Evolutionary conservation across 1,140 invertebrate genomes (phyloP), one percentile per base, ranked within the genome.

Genomic region (Chrysopa pallens): DNA sequence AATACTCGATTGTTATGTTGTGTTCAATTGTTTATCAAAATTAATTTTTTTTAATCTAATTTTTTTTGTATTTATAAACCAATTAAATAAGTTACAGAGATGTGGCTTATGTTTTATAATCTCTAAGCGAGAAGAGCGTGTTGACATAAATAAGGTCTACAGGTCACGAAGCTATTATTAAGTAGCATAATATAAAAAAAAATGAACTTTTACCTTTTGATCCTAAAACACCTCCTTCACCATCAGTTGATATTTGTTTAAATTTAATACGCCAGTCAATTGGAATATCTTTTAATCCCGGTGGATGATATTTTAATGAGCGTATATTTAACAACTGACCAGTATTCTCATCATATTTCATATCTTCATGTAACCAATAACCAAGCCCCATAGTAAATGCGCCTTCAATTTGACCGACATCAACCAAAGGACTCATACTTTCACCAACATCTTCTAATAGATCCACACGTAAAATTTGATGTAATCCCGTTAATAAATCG

Each of bases 131-230:
- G n/a, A n/a, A n/a, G n/a, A n/a, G n/a, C n/a, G n/a, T n/a, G n/a
- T n/a, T n/a, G n/a, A n/a, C n/a, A n/a, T n/a, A n/a, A n/a, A n/a
- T n/a, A n/a, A n/a, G n/a, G n/a, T n/a, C n/a, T n/a, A n/a, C n/a
- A n/a, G n/a, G n/a, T n/a, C n/a, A n/a, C n/a, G n/a, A n/a, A n/a
- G n/a, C n/a, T n/a, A n/a, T n/a, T n/a, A n/a, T n/a, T n/a, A n/a
- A n/a, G n/a, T n/a, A n/a, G n/a, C n/a, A n/a, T n/a, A n/a, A n/a
- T n/a, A n/a, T n/a, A n/a, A n/a, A n/a, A n/a, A n/a, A n/a, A n/a
- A n/a, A n/a, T n/a, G n/a, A n/a, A n/a, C n/a, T n/a, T n/a, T 49
- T 62, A 83, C 80, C 73, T 76, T 83, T 84, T 1, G 79, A 80
- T 23, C 78, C 58, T 4, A 80, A 59, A 35, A 82, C 69, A 29